Evolutionary conservation across 2,797 vertebrate species (phyloP), one percentile per base, ranked within the genome.

Genomic region (Chaenodraco wilsoni): DNA sequence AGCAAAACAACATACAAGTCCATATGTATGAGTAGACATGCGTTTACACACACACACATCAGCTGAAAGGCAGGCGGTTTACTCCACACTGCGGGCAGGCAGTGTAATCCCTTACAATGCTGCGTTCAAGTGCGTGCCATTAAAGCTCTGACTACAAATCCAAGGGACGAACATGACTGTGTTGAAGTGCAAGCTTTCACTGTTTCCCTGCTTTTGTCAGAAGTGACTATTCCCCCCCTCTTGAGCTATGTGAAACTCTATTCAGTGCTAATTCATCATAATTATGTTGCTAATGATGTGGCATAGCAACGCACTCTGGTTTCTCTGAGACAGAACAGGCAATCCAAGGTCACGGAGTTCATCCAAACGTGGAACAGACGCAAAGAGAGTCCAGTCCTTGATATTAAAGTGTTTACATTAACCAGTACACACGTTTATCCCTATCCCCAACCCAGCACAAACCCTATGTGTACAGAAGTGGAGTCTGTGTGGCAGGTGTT

Each of bases 231-330:
- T 87, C 49, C 86, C 79, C 68, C 27, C 62, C 78, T 85, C 88
- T 85, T 87, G 80, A 82, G 84, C 84, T 82, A 85, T 90, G 84
- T 84, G 63, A 90, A 92, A 92, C 93, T 88, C 67, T 89, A 91
- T 92, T 88, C 79, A 45, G 72, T 71, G 84, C 91, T 94, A 94
- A 94, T 95, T 90, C 93, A 90, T 94, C 89, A 79, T 90, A 92
- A 94, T 94, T 92, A 93, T 89, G 87, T 91, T 83, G 66, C 84
- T 91, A 93, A 94, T 92, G 87, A 92, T 81, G 82, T 90, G 33
- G 84, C 82, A 82, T 76, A 62, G 87, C 82, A 84, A 80, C 65
- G 78, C 54, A 59, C 78, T 87, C 64, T 76, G 74, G 62, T 79
- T 82, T 89, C 85, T 91, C 75, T 70, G 78, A 89, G 81, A 88